Evolutionary conservation across 2,888 invertebrate genomes (phyloP).

Genomic region (Sphecodes monilicornis): DNA sequence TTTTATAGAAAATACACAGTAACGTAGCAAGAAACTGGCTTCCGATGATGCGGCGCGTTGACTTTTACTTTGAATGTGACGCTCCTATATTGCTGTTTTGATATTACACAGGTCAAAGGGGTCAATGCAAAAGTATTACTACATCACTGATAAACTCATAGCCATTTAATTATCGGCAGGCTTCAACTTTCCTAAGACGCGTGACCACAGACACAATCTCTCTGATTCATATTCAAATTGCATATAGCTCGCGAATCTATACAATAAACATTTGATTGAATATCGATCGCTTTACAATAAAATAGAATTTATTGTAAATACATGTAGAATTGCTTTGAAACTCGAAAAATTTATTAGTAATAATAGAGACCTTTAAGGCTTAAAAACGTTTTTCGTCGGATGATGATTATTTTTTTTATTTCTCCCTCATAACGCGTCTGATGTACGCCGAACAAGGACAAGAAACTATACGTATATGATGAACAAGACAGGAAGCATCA

Average conservation of each 20-base stretch:
- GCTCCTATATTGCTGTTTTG: constrained; percentile 40
- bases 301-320: neutral
- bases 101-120: constrained; percentile 59
- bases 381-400: neutral
- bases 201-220: neutral
- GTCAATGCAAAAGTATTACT: constrained; percentile 69
- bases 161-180: constrained; percentile 56
- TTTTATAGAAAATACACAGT: constrained; percentile 3
- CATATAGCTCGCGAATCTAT: neutral
- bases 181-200: constrained; percentile 43
- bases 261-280: neutral
- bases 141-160: constrained; percentile 75
- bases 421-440: neutral
- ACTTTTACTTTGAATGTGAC: constrained; percentile 24
- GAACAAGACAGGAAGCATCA: neutral
- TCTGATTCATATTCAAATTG: neutral
- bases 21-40: neutral
- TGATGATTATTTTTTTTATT: neutral
- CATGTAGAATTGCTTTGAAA: neutral
- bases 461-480: neutral
- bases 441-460: neutral
- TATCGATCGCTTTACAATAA: neutral
- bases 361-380: neutral
- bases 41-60: neutral
- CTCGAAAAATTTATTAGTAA: neutral